These are phyloP conservation scores for Pholis gunnellus DNA, from an alignment of 2,113 vertebrate genomes.

Conservation along the genomic window DNA sequence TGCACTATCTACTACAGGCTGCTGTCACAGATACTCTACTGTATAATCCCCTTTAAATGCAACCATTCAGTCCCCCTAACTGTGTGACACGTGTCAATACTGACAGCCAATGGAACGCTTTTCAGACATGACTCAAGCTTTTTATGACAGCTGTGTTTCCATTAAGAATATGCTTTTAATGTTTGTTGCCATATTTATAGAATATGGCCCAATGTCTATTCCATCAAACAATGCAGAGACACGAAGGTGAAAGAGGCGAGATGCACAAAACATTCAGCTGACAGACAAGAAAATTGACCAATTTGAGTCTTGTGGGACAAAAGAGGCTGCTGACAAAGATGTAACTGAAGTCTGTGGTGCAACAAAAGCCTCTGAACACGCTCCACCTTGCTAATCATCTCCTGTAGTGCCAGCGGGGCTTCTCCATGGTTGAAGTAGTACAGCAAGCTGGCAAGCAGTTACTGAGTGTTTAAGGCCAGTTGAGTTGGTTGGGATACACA, in stretches of 20 bases:
- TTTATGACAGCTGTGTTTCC: neutral
- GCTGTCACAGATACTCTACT: constrained; percentile 53
- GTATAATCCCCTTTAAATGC: constrained; percentile 39
- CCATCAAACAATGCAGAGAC: constrained; percentile 16
- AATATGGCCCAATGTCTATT: neutral
- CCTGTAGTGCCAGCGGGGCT: constrained; percentile 36
- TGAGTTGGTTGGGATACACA: neutral
- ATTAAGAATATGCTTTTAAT: neutral
- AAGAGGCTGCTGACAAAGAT: constrained; percentile 70
- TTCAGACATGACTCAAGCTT: neutral
- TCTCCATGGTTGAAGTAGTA: constrained; percentile 57
- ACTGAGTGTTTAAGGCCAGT: neutral
- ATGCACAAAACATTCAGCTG: constrained; percentile 61
- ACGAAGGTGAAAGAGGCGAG: constrained; percentile 42
- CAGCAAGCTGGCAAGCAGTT: constrained; percentile 31
- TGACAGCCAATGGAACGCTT: neutral
- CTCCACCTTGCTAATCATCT: constrained; percentile 60
- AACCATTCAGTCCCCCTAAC: constrained; percentile 6
- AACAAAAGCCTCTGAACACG: constrained; percentile 57
- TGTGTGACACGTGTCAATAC: neutral
- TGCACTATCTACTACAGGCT: constrained; percentile 18
- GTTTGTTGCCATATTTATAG: neutral
- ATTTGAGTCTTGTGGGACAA: constrained; percentile 72
- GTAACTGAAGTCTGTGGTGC: constrained; percentile 72
- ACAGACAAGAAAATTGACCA: constrained; percentile 80